These are phyloP conservation scores for Pseudonaja textilis DNA, from an alignment of 2,113 vertebrate species.

Conservation along the genomic window DNA sequence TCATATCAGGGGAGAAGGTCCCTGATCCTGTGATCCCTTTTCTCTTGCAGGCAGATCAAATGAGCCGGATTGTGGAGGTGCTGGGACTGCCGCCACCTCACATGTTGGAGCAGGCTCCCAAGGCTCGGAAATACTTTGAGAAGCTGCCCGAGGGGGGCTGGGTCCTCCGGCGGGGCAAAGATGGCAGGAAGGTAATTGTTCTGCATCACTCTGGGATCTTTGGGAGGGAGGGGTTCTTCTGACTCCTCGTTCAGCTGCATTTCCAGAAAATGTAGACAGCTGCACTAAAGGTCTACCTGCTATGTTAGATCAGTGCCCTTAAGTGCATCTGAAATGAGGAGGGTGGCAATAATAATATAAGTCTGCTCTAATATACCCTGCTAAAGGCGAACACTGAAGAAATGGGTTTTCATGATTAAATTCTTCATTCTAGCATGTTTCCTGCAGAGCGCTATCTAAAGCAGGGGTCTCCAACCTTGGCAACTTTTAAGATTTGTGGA, in stretches of 20 bases:
- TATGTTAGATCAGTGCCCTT: too few species aligned
- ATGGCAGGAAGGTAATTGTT: slow-evolving; percentile 86
- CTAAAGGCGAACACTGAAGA: not conserved
- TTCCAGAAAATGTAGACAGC: not conserved
- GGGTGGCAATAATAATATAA: not conserved
- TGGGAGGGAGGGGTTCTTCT: not conserved
- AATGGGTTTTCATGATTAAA: not conserved
- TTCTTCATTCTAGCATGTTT: not conserved
- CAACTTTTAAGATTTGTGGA: too few species aligned
- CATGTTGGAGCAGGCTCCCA: slow-evolving; percentile 93
- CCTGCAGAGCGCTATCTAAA: not conserved
- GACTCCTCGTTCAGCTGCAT: slow-evolving; percentile 14
- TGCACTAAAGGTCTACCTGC: not conserved
- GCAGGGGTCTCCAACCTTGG: too few species aligned
- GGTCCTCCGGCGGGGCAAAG: slow-evolving; percentile 93
- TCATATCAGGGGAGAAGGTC: not conserved
- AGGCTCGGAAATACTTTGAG: slow-evolving; percentile 94
- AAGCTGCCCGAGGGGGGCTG: slow-evolving; percentile 90
- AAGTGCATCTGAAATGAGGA: not conserved
- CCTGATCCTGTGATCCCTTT: slow-evolving; percentile 2
- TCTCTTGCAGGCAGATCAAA: slow-evolving; percentile 84
- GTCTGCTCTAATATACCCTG: not conserved
- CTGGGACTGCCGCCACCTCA: slow-evolving; percentile 88
- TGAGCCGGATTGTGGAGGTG: slow-evolving; percentile 95
- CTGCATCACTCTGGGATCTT: not conserved